phyloP scores from a whole-genome alignment of 2,797 vertebrate species.

The Cryptoblepharus egeriae region DNA sequence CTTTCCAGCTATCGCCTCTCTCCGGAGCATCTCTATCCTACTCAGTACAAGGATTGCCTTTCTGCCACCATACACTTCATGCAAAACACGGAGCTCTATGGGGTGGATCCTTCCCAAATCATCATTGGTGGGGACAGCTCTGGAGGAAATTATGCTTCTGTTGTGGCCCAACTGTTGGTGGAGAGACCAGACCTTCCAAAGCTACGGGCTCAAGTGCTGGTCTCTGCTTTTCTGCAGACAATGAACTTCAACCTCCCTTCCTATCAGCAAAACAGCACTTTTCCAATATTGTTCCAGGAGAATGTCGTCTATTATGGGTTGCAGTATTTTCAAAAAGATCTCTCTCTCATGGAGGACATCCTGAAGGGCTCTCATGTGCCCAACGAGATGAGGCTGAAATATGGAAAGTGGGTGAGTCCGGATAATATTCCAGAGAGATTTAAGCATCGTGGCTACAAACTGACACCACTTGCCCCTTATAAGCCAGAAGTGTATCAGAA shows the following conservation, averaged over 20 bases:
- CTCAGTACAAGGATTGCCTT: constrained; percentile 74
- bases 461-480: constrained; percentile 50
- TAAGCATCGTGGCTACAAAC: constrained; percentile 42
- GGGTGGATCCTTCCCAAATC: constrained; percentile 76
- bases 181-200: constrained; percentile 72
- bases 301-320: constrained; percentile 70
- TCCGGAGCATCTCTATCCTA: constrained; percentile 76
- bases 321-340: constrained; percentile 74
- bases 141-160: constrained; percentile 74
- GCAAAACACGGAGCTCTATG: constrained; percentile 73
- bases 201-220: constrained; percentile 80
- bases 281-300: constrained; percentile 77
- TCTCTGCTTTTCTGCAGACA: constrained; percentile 81
- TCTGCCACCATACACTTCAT: constrained; percentile 78
- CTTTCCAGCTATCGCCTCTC: constrained; percentile 74
- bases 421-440: constrained; percentile 76
- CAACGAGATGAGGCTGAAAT: constrained; percentile 68
- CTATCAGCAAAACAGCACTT: constrained; percentile 78
- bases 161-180: constrained; percentile 72
- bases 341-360: constrained; percentile 70
- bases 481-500: constrained; percentile 72
- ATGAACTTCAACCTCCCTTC: constrained; percentile 84
- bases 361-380: constrained; percentile 76
- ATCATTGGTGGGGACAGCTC: constrained; percentile 80
- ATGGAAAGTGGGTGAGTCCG: constrained; percentile 73